A percentile compares a stretch with the other conserved stretches of the same genome.
These are phyloP conservation scores for Falco peregrinus DNA, from an alignment of 2,797 vertebrate species.

Conservation along the genomic window DNA sequence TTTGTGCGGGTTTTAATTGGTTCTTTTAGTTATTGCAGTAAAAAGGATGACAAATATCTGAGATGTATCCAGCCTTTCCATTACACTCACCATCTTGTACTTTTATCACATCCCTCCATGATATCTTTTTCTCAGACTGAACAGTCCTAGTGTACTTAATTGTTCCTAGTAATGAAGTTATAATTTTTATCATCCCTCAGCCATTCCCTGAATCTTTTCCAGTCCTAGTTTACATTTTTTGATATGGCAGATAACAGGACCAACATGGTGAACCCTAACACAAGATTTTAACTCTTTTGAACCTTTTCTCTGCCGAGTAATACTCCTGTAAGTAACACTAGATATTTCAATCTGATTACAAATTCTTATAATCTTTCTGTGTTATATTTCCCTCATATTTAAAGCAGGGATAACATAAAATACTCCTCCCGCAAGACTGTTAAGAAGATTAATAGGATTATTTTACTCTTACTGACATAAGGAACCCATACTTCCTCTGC, in stretches of 20 bases:
- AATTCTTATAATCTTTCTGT: neutral
- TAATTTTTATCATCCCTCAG: neutral
- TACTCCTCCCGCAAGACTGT: neutral
- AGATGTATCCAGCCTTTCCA: neutral
- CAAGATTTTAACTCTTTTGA: neutral
- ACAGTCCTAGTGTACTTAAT: neutral
- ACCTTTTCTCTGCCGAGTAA: neutral
- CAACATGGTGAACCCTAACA: neutral
- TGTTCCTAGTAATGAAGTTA: neutral
- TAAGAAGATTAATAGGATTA: neutral
- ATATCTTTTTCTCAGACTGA: neutral
- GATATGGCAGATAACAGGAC: neutral
- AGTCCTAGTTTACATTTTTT: neutral
- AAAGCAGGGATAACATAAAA: neutral
- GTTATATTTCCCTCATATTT: neutral
- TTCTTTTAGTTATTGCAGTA: neutral
- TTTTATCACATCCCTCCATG: neutral
- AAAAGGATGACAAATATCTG: neutral
- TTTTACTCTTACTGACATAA: neutral
- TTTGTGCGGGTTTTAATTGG: neutral
- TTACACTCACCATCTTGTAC: neutral
- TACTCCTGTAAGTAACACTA: neutral
- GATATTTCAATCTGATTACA: neutral
- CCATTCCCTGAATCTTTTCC: neutral
- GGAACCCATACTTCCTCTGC: neutral